Percentiles rank a stretch among this genome's conserved stretches.
Conservation (phyloP, 1,140 invertebrate genomes). For the Hyles euphorbiae region DNA sequence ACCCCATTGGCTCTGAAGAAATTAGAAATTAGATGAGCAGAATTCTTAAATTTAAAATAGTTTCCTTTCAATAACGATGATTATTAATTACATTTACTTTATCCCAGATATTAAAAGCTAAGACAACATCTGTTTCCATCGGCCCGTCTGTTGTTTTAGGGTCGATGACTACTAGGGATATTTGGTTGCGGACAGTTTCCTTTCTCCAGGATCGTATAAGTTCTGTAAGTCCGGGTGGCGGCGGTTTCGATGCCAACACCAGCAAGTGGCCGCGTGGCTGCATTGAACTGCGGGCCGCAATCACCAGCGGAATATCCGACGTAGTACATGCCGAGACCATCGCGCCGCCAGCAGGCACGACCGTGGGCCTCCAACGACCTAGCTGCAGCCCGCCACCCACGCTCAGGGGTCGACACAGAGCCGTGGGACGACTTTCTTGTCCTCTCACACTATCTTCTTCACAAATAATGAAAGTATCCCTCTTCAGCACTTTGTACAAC, state of each 20-base stretch:
- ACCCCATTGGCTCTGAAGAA: conserved; percentile 27
- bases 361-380: conserved; percentile 19
- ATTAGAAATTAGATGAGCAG: not conserved
- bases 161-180: conserved; percentile 30
- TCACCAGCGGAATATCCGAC: conserved; percentile 80
- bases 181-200: conserved; percentile 22
- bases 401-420: conserved; percentile 17
- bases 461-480: conserved; percentile 17
- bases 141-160: conserved; percentile 23
- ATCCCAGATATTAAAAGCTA: conserved; percentile 31
- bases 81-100: conserved; percentile 30
- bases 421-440: conserved; percentile 7
- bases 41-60: not conserved
- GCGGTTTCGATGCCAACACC: conserved; percentile 14
- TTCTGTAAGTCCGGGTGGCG: conserved; percentile 24
- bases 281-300: conserved; percentile 80
- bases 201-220: conserved; percentile 49
- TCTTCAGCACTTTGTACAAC: conserved; percentile 13
- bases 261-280: conserved; percentile 82
- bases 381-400: conserved; percentile 14
- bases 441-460: conserved; percentile 10
- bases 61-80: not conserved
- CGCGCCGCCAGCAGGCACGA: conserved; percentile 50
- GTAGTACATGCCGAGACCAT: conserved; percentile 75
- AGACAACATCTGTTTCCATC: conserved; percentile 25